These are phyloP conservation scores for Micrastur ruficollis DNA, from an alignment of 2,797 vertebrate species.

Conservation along the genomic window DNA sequence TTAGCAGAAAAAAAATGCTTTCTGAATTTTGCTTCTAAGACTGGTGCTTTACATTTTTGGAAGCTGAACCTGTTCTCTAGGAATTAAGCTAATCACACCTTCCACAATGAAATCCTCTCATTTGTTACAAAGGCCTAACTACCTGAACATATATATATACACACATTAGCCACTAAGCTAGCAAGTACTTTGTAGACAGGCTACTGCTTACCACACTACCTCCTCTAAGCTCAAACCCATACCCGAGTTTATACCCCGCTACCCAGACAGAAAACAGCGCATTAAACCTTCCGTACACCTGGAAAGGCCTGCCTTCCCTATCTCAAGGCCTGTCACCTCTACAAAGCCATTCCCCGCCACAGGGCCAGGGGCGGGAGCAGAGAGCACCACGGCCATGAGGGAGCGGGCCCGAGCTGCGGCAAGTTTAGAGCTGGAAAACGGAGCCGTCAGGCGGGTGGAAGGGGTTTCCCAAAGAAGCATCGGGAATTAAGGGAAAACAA, in stretches of 20 bases:
- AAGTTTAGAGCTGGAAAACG: not conserved
- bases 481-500: fast-evolving
- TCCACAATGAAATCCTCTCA: not conserved
- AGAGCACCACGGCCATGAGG: fast-evolving
- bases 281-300: fast-evolving
- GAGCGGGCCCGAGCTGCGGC: no score
- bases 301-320: not conserved
- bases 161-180: not conserved
- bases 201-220: no score
- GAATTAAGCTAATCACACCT: not conserved
- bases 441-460: fast-evolving
- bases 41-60: not conserved
- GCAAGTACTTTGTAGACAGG: not conserved
- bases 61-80: not conserved
- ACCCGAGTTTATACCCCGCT: fast-evolving
- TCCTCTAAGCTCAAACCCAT: not conserved
- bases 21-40: not conserved
- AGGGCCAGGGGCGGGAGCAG: no score
- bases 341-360: fast-evolving
- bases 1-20: not conserved
- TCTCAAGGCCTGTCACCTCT: fast-evolving
- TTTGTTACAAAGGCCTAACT: not conserved
- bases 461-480: fast-evolving
- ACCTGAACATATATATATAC: not conserved
- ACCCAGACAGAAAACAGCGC: fast-evolving